These are phyloP conservation scores for Lamellibrachia columna DNA, from an alignment of 2,888 invertebrate species.

Conservation along the genomic window DNA sequence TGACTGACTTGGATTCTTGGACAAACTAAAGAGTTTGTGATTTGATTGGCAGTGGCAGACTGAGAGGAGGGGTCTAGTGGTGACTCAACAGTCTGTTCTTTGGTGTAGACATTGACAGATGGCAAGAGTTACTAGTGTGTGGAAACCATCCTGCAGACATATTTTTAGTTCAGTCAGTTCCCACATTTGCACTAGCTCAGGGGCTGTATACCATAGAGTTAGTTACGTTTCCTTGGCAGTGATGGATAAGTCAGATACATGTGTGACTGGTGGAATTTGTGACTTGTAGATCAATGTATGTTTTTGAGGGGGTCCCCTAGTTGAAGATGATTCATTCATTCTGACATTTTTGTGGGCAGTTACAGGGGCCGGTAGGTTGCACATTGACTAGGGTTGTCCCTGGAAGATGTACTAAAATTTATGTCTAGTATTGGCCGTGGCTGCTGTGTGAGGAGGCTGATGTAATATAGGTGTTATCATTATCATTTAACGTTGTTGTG, in stretches of 20 bases:
- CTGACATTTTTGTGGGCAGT: not conserved
- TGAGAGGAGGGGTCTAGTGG: not conserved
- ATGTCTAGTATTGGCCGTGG: not conserved
- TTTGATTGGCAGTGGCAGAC: not conserved
- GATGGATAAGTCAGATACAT: too few species aligned
- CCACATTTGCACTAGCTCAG: not conserved
- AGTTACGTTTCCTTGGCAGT: not conserved
- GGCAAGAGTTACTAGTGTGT: not conserved
- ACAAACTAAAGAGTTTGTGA: not conserved
- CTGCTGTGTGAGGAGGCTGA: not conserved
- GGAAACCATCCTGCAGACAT: not conserved
- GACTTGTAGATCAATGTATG: not conserved
- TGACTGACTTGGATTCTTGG: not conserved
- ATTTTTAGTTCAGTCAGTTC: not conserved
- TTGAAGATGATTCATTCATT: not conserved
- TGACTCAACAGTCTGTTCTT: not conserved
- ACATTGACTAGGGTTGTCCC: not conserved
- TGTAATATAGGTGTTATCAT: not conserved
- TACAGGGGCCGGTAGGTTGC: not conserved
- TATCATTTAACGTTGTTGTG: not conserved
- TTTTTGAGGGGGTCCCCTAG: not conserved
- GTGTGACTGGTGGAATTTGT: too few species aligned
- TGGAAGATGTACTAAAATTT: not conserved
- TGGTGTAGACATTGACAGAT: not conserved
- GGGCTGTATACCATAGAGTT: not conserved